Base-by-base conservation (phyloP, 1,140 invertebrate genomes). In the Drepana arcuata region DNA sequence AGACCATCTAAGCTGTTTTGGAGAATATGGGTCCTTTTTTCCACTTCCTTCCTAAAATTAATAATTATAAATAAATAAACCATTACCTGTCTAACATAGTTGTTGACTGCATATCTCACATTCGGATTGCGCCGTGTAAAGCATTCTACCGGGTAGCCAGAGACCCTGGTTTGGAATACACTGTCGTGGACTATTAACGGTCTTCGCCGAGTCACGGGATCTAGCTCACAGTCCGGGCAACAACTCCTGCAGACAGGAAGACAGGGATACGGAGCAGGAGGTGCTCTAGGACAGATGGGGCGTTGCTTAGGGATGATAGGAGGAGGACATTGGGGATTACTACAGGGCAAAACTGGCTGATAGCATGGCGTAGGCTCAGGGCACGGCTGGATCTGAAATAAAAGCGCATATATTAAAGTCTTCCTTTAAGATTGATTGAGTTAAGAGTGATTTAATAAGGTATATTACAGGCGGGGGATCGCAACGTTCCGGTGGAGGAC, bases 271-370 rank as follows among this genome's bases (percentile, higher is more conserved):
- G 54, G 53, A n/a, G 39, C 34, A 10, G 65, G 72, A 2, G 72
- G 75, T 1, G 75, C 51, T 41, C 70, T 43, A 9, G 75, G 71
- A 34, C 72, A 80, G 16, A 77, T 77, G 0, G 75, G 75, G 0
- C 70, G 47, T 41, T 74, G 72, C 31, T 75, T 75, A 0, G 72
- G 72, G 7, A 80, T 3, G n/a, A 68, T 69, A n/a, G 75, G 64
- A 0, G 75, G 53, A 4, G 72, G 72, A 30, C 75, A 81, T 43
- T 72, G 73, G 2, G 77, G 73, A 32, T 81, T 81, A 34, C 64
- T 74, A 42, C 72, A 71, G 0, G 77, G 77, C 7, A 81, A 23
- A 7, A 78, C 65, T 28, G 77, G 77, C 30, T 70, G 65, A 23
- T 69, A 68, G 34, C 77, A 78, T 2, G 60, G 55, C 15, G 46